A percentile compares a stretch with the other conserved stretches of the same genome.
These are phyloP conservation scores for Diabrotica undecimpunctata DNA, from an alignment of 1,140 invertebrate species.

Conservation along the genomic window DNA sequence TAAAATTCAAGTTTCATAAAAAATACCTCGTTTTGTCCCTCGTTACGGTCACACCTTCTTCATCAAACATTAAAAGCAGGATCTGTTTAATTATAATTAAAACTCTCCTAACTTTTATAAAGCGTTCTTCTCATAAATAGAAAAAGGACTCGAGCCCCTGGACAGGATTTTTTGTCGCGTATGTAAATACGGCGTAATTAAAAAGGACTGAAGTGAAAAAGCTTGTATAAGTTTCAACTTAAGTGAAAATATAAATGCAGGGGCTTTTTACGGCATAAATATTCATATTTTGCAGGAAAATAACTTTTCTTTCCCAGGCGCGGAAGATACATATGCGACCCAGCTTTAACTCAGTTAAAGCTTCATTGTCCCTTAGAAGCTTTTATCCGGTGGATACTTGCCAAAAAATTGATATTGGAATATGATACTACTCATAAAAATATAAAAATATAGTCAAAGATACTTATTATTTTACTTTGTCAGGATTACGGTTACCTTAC, in stretches of 20 bases:
- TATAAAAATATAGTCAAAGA: too few relatives aligned
- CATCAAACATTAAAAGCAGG: slow-evolving; percentile 5
- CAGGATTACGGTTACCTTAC: too few relatives aligned
- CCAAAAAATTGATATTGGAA: neutral
- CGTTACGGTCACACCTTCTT: neutral
- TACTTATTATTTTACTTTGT: too few relatives aligned
- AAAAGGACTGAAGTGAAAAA: slow-evolving; percentile 33
- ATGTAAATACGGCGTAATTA: slow-evolving; percentile 30
- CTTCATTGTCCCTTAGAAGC: slow-evolving; percentile 4
- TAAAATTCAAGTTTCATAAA: neutral
- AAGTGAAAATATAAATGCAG: slow-evolving; percentile 33
- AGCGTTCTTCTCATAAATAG: slow-evolving; percentile 8
- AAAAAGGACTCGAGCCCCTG: slow-evolving; percentile 10
- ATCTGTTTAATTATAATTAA: slow-evolving; percentile 17
- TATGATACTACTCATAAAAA: too few relatives aligned
- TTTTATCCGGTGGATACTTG: slow-evolving; percentile 9
- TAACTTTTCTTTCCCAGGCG: slow-evolving; percentile 15
- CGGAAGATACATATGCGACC: slow-evolving; percentile 15
- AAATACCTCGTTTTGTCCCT: neutral
- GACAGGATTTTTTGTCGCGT: slow-evolving; percentile 25
- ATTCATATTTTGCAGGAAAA: slow-evolving; percentile 28
- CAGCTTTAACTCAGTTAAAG: neutral
- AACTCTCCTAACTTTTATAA: slow-evolving; percentile 17
- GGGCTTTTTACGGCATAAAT: slow-evolving; percentile 25
- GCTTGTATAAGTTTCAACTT: slow-evolving; percentile 33